Evolutionary conservation across 2,888 invertebrate genomes (phyloP).

Genomic region (Caenorhabditis sp.): DNA sequence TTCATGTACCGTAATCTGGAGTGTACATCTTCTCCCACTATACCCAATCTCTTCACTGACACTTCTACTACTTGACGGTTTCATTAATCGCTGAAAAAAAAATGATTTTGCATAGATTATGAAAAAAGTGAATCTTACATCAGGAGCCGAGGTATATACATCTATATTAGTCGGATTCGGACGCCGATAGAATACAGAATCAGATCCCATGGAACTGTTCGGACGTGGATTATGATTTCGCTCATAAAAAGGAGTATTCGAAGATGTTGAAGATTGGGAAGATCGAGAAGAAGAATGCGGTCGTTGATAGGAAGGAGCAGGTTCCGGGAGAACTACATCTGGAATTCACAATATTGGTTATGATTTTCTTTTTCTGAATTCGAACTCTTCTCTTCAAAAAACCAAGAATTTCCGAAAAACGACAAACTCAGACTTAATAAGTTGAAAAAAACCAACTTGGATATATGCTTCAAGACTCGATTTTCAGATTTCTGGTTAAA

Average conservation of each 20-base stretch:
- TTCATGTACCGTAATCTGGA: slow-evolving; percentile 45
- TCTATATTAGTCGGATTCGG: neutral
- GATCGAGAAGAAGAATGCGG: neutral
- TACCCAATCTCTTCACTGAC: slow-evolving; percentile 17
- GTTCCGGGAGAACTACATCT: neutral
- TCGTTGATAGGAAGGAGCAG: neutral
- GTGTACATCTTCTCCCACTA: slow-evolving; percentile 22
- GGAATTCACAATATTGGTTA: no score
- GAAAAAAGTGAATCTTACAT: no score
- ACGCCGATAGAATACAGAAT: slow-evolving; percentile 19
- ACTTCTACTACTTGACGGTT: neutral
- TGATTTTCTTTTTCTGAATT: no score
- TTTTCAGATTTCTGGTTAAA: no score
- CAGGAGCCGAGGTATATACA: neutral
- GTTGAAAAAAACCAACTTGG: no score
- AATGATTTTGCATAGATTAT: no score
- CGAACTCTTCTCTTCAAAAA: no score
- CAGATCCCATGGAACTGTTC: slow-evolving; percentile 17
- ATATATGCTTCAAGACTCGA: no score
- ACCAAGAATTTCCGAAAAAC: no score
- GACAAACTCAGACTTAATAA: no score
- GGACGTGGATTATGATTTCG: slow-evolving; percentile 6
- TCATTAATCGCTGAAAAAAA: no score
- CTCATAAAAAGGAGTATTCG: neutral
- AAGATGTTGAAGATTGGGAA: neutral